Conservation (phyloP, 2,797 vertebrate species). For the Arvicola amphibius region DNA sequence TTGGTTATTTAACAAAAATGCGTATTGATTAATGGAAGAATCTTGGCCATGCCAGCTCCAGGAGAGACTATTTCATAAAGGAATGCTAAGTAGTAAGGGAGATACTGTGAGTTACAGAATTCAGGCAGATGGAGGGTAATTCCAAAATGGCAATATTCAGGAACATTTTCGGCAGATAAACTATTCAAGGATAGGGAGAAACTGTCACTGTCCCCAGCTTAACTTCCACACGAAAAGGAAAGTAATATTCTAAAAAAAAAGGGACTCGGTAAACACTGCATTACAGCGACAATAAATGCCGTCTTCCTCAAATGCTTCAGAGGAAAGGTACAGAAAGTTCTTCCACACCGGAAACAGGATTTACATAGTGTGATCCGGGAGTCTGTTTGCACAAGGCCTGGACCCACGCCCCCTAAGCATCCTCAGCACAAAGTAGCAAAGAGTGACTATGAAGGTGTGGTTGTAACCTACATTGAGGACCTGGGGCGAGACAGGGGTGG, state of each 20-base stretch:
- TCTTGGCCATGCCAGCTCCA: neutral
- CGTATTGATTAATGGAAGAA: neutral
- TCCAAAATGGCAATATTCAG: constrained; percentile 14
- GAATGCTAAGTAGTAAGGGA: neutral
- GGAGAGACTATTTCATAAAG: constrained; percentile 7
- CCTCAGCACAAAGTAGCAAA: neutral
- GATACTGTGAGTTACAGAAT: neutral
- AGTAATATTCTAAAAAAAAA: constrained; percentile 57
- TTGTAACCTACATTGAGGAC: neutral
- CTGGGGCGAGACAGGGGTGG: neutral
- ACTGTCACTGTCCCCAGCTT: neutral
- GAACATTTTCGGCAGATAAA: neutral
- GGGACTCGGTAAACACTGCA: neutral
- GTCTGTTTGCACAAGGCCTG: neutral
- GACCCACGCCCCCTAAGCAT: neutral
- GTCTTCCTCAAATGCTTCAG: neutral
- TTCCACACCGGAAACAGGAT: neutral
- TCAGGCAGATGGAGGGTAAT: neutral
- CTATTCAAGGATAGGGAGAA: neutral
- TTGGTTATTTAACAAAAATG: neutral
- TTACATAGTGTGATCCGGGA: neutral
- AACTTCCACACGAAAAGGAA: constrained; percentile 35
- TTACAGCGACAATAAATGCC: neutral
- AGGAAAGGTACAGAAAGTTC: constrained; percentile 29
- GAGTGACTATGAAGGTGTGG: neutral